phyloP scores from a whole-genome alignment of 2,888 invertebrate genomes.

The Lagria hirta region DNA sequence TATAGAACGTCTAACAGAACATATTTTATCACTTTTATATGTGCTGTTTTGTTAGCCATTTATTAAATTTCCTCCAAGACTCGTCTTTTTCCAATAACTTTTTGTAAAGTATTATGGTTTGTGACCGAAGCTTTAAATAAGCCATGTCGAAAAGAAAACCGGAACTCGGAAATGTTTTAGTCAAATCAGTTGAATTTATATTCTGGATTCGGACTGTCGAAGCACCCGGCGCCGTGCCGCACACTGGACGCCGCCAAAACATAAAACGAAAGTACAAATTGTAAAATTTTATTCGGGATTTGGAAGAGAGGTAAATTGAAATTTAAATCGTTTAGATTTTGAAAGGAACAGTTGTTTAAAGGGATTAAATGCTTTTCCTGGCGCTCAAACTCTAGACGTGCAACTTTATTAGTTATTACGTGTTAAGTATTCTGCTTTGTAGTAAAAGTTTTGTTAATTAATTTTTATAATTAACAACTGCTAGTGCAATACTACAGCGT shows the following conservation, averaged over 20 bases:
- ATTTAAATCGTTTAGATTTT: neutral
- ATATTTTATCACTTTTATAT: too few species aligned
- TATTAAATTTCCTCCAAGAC: conserved; percentile 9
- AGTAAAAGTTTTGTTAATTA: neutral
- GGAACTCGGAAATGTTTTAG: conserved; percentile 29
- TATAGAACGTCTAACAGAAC: too few species aligned
- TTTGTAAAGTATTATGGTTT: too few species aligned
- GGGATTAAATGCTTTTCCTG: neutral
- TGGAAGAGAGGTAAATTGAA: neutral
- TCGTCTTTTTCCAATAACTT: conserved; percentile 12
- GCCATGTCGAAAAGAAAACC: neutral
- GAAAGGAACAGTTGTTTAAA: neutral
- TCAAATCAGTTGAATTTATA: conserved; percentile 34
- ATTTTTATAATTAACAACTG: neutral
- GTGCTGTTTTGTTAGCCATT: too few species aligned
- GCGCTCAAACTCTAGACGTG: neutral
- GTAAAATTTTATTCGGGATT: neutral
- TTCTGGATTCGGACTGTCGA: conserved; percentile 19
- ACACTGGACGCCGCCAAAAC: neutral
- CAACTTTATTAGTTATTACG: neutral
- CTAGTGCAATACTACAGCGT: neutral
- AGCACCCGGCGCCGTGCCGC: conserved; percentile 1
- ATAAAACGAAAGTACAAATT: neutral
- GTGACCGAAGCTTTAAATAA: conserved; percentile 5
- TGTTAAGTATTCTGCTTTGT: neutral